A percentile compares a stretch with the other conserved stretches of the same genome.
These are phyloP conservation scores for Falcaria lacertinaria DNA, from an alignment of 2,888 invertebrate species.

Conservation along the genomic window DNA sequence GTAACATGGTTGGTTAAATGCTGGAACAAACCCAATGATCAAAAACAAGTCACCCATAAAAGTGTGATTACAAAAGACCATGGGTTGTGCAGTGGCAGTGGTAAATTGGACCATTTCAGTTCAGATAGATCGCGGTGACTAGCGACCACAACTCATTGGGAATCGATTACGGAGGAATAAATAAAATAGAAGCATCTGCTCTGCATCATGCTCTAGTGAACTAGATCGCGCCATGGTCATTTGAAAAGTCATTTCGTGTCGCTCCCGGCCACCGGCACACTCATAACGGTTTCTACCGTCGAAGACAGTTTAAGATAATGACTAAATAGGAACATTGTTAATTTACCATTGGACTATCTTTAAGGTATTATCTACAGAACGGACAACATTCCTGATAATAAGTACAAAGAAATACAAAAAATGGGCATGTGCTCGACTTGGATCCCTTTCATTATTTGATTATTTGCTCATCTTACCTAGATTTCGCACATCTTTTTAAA, in stretches of 20 bases:
- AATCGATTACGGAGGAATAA: conserved; percentile 39
- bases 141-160: conserved; percentile 30
- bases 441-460: no score
- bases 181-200: conserved; percentile 28
- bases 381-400: no score
- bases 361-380: no score
- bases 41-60: neutral
- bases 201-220: conserved; percentile 48
- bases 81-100: neutral
- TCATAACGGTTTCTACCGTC: conserved; percentile 11
- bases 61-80: neutral
- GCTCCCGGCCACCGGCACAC: conserved; percentile 5
- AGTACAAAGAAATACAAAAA: no score
- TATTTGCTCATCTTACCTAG: no score
- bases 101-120: neutral
- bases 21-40: neutral
- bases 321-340: neutral
- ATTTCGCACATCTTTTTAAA: no score
- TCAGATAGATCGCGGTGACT: neutral
- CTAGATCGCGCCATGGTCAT: conserved; percentile 39
- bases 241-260: conserved; percentile 19
- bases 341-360: no score
- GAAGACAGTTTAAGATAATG: neutral
- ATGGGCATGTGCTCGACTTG: no score
- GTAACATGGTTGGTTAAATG: neutral